These are phyloP conservation scores for Trinectes maculatus DNA, from an alignment of 2,113 vertebrate genomes.

Conservation along the genomic window DNA sequence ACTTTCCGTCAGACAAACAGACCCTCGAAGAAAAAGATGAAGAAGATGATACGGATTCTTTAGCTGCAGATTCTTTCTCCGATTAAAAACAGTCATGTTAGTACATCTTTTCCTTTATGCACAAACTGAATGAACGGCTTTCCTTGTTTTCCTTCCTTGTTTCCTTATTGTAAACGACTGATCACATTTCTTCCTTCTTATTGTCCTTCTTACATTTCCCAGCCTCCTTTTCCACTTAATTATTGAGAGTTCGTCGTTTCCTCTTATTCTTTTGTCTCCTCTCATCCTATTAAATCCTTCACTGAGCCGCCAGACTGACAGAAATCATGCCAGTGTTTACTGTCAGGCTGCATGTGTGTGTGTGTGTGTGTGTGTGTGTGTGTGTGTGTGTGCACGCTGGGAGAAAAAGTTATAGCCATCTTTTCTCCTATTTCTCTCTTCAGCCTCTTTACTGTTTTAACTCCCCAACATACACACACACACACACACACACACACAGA, in stretches of 20 bases:
- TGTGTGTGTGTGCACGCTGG: constrained; percentile 7
- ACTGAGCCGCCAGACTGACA: constrained; percentile 49
- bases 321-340: constrained; percentile 67
- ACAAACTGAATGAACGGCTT: too few species aligned
- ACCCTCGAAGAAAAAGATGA: too few species aligned
- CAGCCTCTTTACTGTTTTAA: constrained; percentile 30
- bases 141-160: neutral
- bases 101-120: too few species aligned
- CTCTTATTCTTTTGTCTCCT: constrained; percentile 15
- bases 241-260: too few species aligned
- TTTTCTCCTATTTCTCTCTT: constrained; percentile 47
- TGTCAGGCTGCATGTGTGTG: constrained; percentile 34
- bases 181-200: neutral
- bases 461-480: constrained; percentile 30
- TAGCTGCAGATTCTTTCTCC: too few species aligned
- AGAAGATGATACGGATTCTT: too few species aligned
- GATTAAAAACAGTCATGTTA: too few species aligned
- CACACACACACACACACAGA: constrained; percentile 21
- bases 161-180: too few species aligned
- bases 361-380: neutral
- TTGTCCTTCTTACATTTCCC: neutral
- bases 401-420: constrained; percentile 57
- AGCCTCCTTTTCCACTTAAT: too few species aligned
- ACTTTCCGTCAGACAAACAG: too few species aligned
- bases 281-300: constrained; percentile 60